Evolutionary conservation across 2,113 vertebrate species (phyloP), one percentile per base, ranked within the genome.

Genomic region (Mola mola): DNA sequence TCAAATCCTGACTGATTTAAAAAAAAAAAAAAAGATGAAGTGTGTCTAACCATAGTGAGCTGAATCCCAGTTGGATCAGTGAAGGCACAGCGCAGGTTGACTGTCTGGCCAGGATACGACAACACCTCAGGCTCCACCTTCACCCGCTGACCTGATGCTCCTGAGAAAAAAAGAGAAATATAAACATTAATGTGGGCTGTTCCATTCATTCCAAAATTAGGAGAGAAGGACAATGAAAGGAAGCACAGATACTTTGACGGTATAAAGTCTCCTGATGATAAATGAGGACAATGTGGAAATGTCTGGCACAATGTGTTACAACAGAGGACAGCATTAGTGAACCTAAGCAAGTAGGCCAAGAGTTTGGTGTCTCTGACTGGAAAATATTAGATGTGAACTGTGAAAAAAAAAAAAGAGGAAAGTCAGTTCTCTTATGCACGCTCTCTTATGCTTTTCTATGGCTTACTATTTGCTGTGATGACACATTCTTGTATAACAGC

Each of bases 41-140:
- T 60, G 26, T 33, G 8, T 86, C 85, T 88, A 25, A 50, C 91
- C 77, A 64, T 87, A 41, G 51, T 90, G 62, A 92, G 88, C 68
- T 89, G 85, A 0, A 83, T 87, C 8, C 79, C 81, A 4, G 75
- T 68, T 10, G 81, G 36, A 5, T 88, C 63, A 1, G 70, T 50
- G n/a, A 95, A 93, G 22, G 78, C 72, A 77, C 95, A 96, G 0
- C 90, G 93, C 29, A 96, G 67, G 55, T 67, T 83, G 57, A 94
- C 92, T 0, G 85, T 83, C 59, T 89, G 82, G 9, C 94, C 94
- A 1, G 94, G 89, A 59, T 72, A 88, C 0, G 93, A 94, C 1
- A 40, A 72, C 21, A 95, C 88, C 68, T 94, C 93, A 1, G 86
- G 53, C 2, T 85, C 85, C 38, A 93, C 93, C 60, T 83, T 90